These are phyloP conservation scores for Podarcis cretensis DNA, from an alignment of 2,113 vertebrate species.

Conservation along the genomic window DNA sequence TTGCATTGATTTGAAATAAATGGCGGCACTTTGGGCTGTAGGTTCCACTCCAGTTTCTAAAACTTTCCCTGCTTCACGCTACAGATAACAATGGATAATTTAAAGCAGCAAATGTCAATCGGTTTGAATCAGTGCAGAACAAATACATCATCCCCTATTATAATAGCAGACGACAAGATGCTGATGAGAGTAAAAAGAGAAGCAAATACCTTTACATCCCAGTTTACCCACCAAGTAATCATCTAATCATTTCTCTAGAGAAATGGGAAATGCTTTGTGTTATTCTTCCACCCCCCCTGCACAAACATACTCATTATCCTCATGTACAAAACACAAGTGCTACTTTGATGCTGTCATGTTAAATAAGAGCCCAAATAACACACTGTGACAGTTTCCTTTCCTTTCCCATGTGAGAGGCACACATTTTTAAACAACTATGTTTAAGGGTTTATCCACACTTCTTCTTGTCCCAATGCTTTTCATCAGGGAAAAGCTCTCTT, in stretches of 20 bases:
- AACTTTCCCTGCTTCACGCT: constrained; percentile 6
- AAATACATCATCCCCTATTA: constrained; percentile 57
- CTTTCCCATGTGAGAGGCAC: neutral
- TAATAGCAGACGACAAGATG: constrained; percentile 52
- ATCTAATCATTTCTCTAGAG: constrained; percentile 29
- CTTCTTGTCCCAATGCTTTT: too few relatives aligned
- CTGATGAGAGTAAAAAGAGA: constrained; percentile 52
- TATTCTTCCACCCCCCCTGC: accelerated
- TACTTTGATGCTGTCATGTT: constrained; percentile 1
- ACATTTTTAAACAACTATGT: neutral
- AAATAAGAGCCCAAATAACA: neutral
- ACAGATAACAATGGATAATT: constrained; percentile 47
- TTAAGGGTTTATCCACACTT: neutral
- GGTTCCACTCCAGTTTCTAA: neutral
- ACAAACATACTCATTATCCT: neutral
- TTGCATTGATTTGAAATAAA: neutral
- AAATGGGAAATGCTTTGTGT: constrained; percentile 30
- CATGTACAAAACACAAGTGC: neutral
- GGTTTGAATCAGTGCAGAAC: constrained; percentile 59
- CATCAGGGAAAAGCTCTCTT: too few relatives aligned
- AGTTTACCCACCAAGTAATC: constrained; percentile 53
- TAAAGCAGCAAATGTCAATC: constrained; percentile 60
- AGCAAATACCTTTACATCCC: constrained; percentile 41
- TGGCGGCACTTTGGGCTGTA: neutral
- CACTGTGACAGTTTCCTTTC: accelerated